Evolutionary conservation across 2,888 invertebrate genomes (phyloP), one percentile per base, ranked within the genome.

Genomic region (Leuctra nigra): DNA sequence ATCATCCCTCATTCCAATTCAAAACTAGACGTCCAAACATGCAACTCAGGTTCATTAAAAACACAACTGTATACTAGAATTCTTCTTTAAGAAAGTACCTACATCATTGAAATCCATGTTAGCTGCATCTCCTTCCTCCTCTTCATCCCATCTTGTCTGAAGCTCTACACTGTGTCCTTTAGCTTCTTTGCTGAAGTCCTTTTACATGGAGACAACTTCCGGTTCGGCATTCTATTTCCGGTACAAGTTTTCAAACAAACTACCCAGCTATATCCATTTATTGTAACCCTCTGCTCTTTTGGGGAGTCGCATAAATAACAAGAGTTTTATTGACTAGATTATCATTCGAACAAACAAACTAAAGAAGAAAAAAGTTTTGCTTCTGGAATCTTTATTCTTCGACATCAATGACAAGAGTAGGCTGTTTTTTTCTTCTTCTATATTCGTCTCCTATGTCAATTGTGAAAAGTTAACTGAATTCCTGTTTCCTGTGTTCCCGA

Each of bases 351-450:
- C 33, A 50, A 29, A 35, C 33, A 48, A 48, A 50, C 13, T 18
- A 14, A 33, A 50, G 9, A 50, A 18, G 23, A 29, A 18, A 18
- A 16, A 18, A 50, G 39, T 16, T n/a, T n/a, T n/a, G n/a, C 29
- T 29, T 41, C 9, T 20, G 20, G 20, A 41, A 41, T 18, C 33
- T 50, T 33, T 33, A 48, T 48, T 48, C 48, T 48, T 29, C 29
- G 18, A 41, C 41, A 16, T 16, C 29, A 48, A 48, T 48, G 48
- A 25, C 48, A 48, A 16, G 16, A 29, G 16, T 25, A 48, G 29
- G 48, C 6, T 16, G 46, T 48, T 50, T 50, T 50, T 50, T 50
- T n/a, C n/a, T n/a, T n/a, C n/a, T n/a, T n/a, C n/a, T n/a, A n/a
- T n/a, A n/a, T n/a, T n/a, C n/a, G n/a, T n/a, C n/a, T n/a, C 23